A percentile compares a stretch with the other conserved stretches of the same genome.
Evolutionary conservation across 2,113 vertebrate genomes (phyloP).

Genomic region (Ariopsis seemanni): DNA sequence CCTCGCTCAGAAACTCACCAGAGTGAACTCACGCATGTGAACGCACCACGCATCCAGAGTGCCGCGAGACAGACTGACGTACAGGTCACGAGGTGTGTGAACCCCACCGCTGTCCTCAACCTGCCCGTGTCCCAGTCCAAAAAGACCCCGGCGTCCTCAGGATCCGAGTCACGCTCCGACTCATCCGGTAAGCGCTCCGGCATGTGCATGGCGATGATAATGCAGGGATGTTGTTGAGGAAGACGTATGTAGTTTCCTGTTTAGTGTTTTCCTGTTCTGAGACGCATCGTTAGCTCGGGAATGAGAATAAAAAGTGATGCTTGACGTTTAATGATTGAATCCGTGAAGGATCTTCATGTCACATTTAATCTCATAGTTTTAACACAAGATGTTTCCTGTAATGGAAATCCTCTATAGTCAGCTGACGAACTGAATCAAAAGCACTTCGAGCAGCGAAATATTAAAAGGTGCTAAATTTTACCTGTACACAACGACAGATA

Average conservation of each 20-base stretch:
- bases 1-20: background rate
- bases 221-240: background rate
- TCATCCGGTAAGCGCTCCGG: conserved; percentile 85
- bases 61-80: conserved; percentile 60
- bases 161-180: conserved; percentile 89
- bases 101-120: conserved; percentile 82
- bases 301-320: background rate
- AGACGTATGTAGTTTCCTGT: background rate
- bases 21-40: background rate
- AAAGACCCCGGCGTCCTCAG: conserved; percentile 80
- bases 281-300: background rate
- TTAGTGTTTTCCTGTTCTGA: background rate
- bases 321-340: too few relatives aligned
- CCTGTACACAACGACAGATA: background rate
- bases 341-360: background rate
- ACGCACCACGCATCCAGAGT: background rate
- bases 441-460: too few relatives aligned
- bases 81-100: conserved; percentile 78
- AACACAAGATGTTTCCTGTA: background rate
- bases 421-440: too few relatives aligned
- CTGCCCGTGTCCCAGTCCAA: conserved; percentile 79
- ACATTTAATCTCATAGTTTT: background rate
- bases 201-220: background rate
- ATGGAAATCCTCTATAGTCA: background rate
- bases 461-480: too few relatives aligned